These are phyloP conservation scores for Arrhamphus sclerolepis DNA, from an alignment of 2,797 vertebrate genomes.

Conservation along the genomic window DNA sequence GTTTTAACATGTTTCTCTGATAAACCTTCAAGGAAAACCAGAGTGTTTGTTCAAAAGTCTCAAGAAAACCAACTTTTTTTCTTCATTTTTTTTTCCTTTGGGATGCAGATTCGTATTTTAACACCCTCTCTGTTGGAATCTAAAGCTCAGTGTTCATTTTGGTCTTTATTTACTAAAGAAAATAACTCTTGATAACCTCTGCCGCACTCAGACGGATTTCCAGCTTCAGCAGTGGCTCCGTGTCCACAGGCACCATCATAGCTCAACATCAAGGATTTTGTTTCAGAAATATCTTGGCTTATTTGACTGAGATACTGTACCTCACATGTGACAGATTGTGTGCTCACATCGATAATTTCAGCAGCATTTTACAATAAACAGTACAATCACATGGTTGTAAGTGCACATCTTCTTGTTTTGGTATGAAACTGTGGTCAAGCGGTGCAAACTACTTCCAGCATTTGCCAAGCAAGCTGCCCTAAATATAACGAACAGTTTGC, in stretches of 20 bases:
- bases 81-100: not conserved
- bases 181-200: not conserved
- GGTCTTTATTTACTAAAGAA: not conserved
- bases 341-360: slow-evolving; percentile 31
- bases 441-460: slow-evolving; percentile 16
- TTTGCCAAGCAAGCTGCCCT: slow-evolving; percentile 12
- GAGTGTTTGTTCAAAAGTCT: too few relatives aligned
- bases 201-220: not conserved
- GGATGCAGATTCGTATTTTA: not conserved
- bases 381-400: slow-evolving; percentile 60
- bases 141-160: not conserved
- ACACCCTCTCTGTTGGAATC: too few relatives aligned
- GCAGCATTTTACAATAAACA: slow-evolving; percentile 62
- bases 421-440: slow-evolving; percentile 34
- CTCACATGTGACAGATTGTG: slow-evolving; percentile 23
- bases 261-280: slow-evolving; percentile 1
- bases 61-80: not conserved
- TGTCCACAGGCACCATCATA: too few relatives aligned
- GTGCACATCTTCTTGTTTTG: slow-evolving; percentile 67
- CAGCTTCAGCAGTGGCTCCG: not conserved
- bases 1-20: not conserved
- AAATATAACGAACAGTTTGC: slow-evolving; percentile 14
- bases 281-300: slow-evolving; percentile 26
- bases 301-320: slow-evolving; percentile 1
- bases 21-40: too few relatives aligned